Evolutionary conservation across 2,797 vertebrate genomes (phyloP), one percentile per base, ranked within the genome.

Genomic region (Cuniculus paca): DNA sequence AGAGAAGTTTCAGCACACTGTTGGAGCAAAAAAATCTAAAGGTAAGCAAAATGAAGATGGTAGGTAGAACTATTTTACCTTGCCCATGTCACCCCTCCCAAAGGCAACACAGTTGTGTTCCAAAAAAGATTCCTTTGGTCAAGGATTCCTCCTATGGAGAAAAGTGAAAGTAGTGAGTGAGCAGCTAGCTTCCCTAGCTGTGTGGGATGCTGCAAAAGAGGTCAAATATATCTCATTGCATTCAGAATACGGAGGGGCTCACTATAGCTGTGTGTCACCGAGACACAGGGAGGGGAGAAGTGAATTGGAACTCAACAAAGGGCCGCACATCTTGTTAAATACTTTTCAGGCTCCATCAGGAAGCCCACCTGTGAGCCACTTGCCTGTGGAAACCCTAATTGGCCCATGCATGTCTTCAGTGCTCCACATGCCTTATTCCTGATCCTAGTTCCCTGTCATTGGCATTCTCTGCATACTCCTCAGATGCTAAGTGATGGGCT

Each of bases 371-470:
- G 13, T 50, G 50, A 58, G 42, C 48, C 17, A 22, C 16, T 10
- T 56, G 31, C 7, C 36, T 58, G 11, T 56, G 84, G 65, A 92
- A n/a, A 8, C 7, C 7, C 1, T 42, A 34, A 31, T 22, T 86
- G 82, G 34, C 39, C 4, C 13, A 20, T 31, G 17, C 22, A 19
- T 56, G 22, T 17, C 16, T 19, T 58, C 34, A 24, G 3, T 50
- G 26, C 3, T 60, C 5, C 26, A 24, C n/a, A 28, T 22, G 28
- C 11, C 75, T 72, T 20, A 6, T 26, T 52, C 20, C 4, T 12
- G 60, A 13, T 12, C n/a, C 6, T 17, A 36, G 9, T 4, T 5
- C 9, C 19, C 19, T 31, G 1, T 31, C 8, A 4, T 8, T 50
- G 24, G 3, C 34, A 22, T 34, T 26, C 34, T 26, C 31, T 87